phyloP scores from a whole-genome alignment of 2,113 vertebrate species.

The Zapus hudsonius region DNA sequence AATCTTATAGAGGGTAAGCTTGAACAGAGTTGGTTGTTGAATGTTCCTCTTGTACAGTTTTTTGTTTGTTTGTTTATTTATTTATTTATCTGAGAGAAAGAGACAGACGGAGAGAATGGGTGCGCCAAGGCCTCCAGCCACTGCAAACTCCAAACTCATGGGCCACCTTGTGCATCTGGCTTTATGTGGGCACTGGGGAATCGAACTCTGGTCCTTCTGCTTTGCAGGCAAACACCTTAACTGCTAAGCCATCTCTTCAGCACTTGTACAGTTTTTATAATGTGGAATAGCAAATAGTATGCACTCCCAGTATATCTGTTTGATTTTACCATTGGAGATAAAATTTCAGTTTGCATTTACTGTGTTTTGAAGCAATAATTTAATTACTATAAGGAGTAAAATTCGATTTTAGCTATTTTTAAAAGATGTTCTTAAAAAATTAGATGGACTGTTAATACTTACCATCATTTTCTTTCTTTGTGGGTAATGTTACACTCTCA shows the following conservation, averaged over 20 bases:
- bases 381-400: slow-evolving; percentile 31
- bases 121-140: too few species aligned
- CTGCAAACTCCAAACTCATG: too few species aligned
- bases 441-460: slow-evolving; percentile 68
- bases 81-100: too few species aligned
- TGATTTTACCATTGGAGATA: background rate
- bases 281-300: background rate
- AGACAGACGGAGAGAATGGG: too few species aligned
- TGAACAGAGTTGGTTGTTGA: background rate
- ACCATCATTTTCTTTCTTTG: slow-evolving; percentile 86
- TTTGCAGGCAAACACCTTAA: too few species aligned
- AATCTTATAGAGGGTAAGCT: background rate
- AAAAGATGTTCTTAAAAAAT: background rate
- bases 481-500: slow-evolving; percentile 53
- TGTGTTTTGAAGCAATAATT: slow-evolving; percentile 7
- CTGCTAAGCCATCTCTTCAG: too few species aligned
- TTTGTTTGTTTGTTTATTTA: too few species aligned
- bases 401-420: slow-evolving; percentile 5
- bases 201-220: too few species aligned
- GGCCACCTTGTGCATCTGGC: too few species aligned
- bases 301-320: background rate
- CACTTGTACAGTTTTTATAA: background rate
- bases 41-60: background rate
- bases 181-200: too few species aligned
- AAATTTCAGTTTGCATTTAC: slow-evolving; percentile 33